Conservation (phyloP, 2,797 vertebrate species). For the Phalanger gymnotis region DNA sequence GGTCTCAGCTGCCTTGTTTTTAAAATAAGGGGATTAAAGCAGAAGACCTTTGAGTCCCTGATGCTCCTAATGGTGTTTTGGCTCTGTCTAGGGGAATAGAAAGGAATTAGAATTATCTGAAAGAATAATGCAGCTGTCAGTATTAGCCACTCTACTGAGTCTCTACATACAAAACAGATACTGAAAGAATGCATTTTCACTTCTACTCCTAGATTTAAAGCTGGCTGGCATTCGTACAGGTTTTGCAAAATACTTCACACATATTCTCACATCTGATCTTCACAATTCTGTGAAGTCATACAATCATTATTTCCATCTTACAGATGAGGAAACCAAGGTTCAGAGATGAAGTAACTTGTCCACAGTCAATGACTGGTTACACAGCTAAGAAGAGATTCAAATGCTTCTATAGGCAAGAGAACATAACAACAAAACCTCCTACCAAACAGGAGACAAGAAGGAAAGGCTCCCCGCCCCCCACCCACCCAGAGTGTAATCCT, state of each 20-base stretch:
- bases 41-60: background rate
- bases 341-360: background rate
- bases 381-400: background rate
- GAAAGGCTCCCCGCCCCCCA: too few species aligned
- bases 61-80: background rate
- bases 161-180: background rate
- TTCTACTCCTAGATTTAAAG: background rate
- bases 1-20: background rate
- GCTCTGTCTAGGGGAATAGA: background rate
- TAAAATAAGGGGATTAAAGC: background rate
- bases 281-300: background rate
- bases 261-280: background rate
- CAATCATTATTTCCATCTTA: background rate
- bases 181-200: background rate
- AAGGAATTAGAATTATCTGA: background rate
- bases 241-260: background rate
- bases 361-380: background rate
- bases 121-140: background rate
- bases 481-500: background rate
- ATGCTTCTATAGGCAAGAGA: conserved; percentile 26
- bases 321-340: background rate
- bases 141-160: background rate
- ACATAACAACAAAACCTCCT: background rate
- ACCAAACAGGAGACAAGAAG: background rate
- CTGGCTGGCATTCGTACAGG: background rate